Evolutionary conservation across 2,888 invertebrate genomes (phyloP).

Genomic region (Uloborus plumipes): DNA sequence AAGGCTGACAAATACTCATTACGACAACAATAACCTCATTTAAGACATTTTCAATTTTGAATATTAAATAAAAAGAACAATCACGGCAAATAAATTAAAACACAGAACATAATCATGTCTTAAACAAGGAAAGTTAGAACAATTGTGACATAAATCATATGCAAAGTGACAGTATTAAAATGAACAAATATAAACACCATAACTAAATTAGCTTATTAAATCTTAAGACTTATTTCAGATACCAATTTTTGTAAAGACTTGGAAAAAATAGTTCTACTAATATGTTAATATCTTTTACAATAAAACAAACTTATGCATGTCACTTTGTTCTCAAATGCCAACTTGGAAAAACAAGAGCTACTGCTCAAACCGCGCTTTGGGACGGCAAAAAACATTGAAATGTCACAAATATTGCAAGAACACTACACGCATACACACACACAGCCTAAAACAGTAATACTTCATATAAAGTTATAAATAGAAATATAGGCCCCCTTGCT

Average conservation of each 20-base stretch:
- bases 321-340: conserved; percentile 61
- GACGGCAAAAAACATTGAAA: conserved; percentile 63
- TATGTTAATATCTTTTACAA: too few species aligned
- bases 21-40: conserved; percentile 58
- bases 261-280: too few species aligned
- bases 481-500: conserved; percentile 65
- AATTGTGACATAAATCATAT: conserved; percentile 29
- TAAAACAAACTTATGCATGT: conserved; percentile 7
- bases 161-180: conserved; percentile 52
- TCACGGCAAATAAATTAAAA: conserved; percentile 19
- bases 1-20: conserved; percentile 45
- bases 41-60: conserved; percentile 35
- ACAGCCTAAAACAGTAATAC: conserved; percentile 57
- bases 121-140: conserved; percentile 52
- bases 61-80: conserved; percentile 20
- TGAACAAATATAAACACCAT: neutral
- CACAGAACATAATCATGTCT: conserved; percentile 21
- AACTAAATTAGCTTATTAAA: neutral
- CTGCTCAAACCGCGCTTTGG: conserved; percentile 58
- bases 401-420: conserved; percentile 59
- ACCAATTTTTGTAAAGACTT: too few species aligned
- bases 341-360: conserved; percentile 54
- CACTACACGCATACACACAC: conserved; percentile 57
- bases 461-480: conserved; percentile 62
- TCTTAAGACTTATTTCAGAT: too few species aligned